These are phyloP conservation scores for Lamellibrachia columna DNA, from an alignment of 2,888 invertebrate genomes.

Conservation along the genomic window DNA sequence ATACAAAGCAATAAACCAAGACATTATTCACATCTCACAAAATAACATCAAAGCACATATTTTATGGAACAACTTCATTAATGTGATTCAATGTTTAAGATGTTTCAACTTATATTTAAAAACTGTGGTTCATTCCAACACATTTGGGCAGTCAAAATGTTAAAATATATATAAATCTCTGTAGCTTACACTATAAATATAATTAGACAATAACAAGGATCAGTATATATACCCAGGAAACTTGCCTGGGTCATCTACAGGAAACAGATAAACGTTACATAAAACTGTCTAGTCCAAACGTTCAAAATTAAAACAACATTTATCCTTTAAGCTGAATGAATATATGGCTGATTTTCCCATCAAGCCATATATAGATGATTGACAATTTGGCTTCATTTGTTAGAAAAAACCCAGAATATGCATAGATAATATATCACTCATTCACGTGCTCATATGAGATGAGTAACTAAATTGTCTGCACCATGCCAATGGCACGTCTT, in stretches of 20 bases:
- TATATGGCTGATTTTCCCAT: not conserved
- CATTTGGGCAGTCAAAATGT: too few species aligned
- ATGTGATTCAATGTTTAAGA: not conserved
- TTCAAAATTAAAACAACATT: not conserved
- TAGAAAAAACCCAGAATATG: not conserved
- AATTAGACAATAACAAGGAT: too few species aligned
- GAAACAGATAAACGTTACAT: not conserved
- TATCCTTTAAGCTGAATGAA: not conserved
- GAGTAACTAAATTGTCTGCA: not conserved
- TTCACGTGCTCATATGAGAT: not conserved
- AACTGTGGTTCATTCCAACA: not conserved
- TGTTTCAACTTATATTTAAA: too few species aligned
- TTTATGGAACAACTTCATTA: not conserved
- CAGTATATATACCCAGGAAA: not conserved
- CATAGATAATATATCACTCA: not conserved
- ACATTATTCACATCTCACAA: not conserved
- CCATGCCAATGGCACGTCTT: not conserved
- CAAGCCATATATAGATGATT: not conserved
- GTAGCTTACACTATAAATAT: too few species aligned
- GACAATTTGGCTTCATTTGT: conserved; percentile 1
- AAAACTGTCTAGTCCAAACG: not conserved
- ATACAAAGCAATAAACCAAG: not conserved
- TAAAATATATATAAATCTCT: too few species aligned
- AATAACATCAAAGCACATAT: not conserved
- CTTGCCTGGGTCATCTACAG: not conserved